Evolutionary conservation across 1,140 invertebrate species (phyloP), one percentile per base, ranked within the genome.

Genomic region (Trichonephila clavata): DNA sequence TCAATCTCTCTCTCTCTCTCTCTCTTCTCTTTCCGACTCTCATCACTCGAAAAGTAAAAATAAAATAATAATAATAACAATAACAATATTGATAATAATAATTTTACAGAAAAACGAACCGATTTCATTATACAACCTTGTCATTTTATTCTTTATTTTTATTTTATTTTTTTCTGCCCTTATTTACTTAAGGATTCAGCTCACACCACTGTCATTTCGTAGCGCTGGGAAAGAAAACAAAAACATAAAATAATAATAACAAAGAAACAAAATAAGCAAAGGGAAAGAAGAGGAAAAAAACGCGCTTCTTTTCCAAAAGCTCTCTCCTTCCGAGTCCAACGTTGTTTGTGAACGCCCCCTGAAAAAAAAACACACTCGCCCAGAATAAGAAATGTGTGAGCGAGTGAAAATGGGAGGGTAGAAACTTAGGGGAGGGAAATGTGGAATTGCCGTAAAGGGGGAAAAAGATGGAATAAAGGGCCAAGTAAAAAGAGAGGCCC

Each of bases 281-380:
- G 18, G 32, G 50, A 16, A 77, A 77, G 18, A 71, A 13, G 1
- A 27, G 27, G 39, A 77, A 77, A 77, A 77, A 77, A 77, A 14
- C 14, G 27, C 71, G 18, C 27, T 39, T 21, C 6, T 68, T 21
- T 13, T 68, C 65, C n/a, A 24, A 68, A 68, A 68, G n/a, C 18
- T 8, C 14, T 57, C 50, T 83, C 81, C 81, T 83, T 83, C 81
- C 43, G 81, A 83, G 43, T 83, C 81, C 43, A n/a, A 24, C 81
- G 81, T 59, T 83, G 81, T 80, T 90, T 90, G 88, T 90, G 63
- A n/a, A 90, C 88, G 88, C 24, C 57, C 88, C 88, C 88, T 80
- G 21, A 32, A 32, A 63, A 80, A 60, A 39, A 81, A 91, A 63
- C 59, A 83, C 59, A 91, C 27, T 90, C 88, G 71, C 65, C 32